phyloP scores from a whole-genome alignment of 2,888 invertebrate species.

The Ectemnius lituratus region DNA sequence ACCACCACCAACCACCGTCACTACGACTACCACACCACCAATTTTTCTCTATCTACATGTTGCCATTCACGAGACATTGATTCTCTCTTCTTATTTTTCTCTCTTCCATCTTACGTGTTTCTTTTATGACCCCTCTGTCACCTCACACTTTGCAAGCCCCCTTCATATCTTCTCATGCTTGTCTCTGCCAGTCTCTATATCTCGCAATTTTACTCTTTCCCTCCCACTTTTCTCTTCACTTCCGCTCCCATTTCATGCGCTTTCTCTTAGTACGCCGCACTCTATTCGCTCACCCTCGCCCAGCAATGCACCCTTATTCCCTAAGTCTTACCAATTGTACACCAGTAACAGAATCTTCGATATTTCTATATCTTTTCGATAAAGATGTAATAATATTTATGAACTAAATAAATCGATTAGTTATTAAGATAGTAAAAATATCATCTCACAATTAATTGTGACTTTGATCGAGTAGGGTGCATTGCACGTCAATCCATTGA shows the following conservation, averaged over 20 bases:
- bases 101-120: constrained; percentile 20
- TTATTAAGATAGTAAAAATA: too few species aligned
- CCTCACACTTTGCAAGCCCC: constrained; percentile 6
- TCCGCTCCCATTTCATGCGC: constrained; percentile 35
- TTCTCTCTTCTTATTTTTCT: constrained; percentile 17
- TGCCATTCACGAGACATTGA: constrained; percentile 37
- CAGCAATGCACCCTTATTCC: constrained; percentile 39
- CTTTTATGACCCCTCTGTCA: constrained; percentile 3
- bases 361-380: too few species aligned
- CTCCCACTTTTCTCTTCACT: constrained; percentile 24
- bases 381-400: too few species aligned
- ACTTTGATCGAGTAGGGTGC: background rate
- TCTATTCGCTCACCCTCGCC: constrained; percentile 55
- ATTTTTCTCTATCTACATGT: constrained; percentile 10
- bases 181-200: constrained; percentile 18
- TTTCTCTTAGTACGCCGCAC: constrained; percentile 48
- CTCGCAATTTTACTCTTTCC: constrained; percentile 13
- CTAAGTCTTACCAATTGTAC: too few species aligned
- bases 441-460: too few species aligned
- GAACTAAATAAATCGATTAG: too few species aligned
- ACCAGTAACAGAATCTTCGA: too few species aligned
- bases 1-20: constrained; percentile 12
- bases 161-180: constrained; percentile 29
- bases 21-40: constrained; percentile 21
- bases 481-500: background rate